A percentile compares a stretch with the other conserved stretches of the same genome.
Evolutionary conservation across 1,140 invertebrate species (phyloP).

Genomic region (Zeugodacus cucurbitae): DNA sequence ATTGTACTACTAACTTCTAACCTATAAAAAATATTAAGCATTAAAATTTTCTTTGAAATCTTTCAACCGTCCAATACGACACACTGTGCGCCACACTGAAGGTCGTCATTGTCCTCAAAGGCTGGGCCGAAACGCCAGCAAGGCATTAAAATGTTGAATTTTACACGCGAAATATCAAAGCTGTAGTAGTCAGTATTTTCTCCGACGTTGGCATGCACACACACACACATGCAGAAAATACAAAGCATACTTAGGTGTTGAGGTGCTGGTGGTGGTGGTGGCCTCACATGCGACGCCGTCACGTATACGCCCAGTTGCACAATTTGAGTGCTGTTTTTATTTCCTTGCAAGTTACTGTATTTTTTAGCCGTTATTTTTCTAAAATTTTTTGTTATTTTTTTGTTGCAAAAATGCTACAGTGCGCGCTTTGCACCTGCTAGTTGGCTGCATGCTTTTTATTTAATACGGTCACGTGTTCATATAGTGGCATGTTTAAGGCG

Average conservation of each 20-base stretch:
- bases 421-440: not conserved
- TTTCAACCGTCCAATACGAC: too few relatives aligned
- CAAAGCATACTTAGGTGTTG: not conserved
- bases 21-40: too few relatives aligned
- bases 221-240: not conserved
- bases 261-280: too few relatives aligned
- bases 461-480: constrained; percentile 5
- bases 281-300: not conserved
- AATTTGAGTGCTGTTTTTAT: constrained; percentile 11
- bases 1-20: too few relatives aligned
- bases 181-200: not conserved
- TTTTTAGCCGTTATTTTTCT: not conserved
- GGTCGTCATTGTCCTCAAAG: not conserved
- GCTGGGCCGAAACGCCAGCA: not conserved
- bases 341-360: constrained; percentile 1
- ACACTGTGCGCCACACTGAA: not conserved
- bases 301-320: constrained; percentile 35
- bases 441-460: not conserved
- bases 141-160: constrained; percentile 9
- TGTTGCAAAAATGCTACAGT: not conserved
- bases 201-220: not conserved
- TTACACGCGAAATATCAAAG: constrained; percentile 31
- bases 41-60: too few relatives aligned
- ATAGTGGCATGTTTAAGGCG: not conserved
- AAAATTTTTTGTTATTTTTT: not conserved